Base-by-base conservation (phyloP, 2,797 vertebrate genomes). In the Capromys pilorides region DNA sequence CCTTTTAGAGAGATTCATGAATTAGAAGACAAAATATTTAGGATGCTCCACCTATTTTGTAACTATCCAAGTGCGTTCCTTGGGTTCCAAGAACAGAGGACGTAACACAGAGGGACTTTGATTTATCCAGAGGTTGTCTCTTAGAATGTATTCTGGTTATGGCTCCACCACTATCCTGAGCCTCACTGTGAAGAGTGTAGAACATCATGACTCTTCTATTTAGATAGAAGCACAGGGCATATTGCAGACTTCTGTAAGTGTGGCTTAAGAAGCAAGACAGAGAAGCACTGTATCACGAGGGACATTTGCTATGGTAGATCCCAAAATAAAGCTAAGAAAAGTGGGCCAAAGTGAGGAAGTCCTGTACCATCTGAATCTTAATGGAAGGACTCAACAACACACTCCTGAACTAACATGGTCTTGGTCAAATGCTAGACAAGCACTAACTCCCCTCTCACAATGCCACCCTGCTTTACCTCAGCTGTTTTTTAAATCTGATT, bases 1-100 rank as follows among this genome's bases (percentile, higher is more conserved):
- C 80, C 54, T 88, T 78, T 41, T 36, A 4, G 61, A 89, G 6
- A 92, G 22, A 51, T 18, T 62, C n/a, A 77, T 39, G 54, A n/a
- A 79, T 57, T 19, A 86, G 91, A 87, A 81, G 80, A 69, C 59
- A 84, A 69, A 79, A 89, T 84, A 13, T 89, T 80, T 2, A 87
- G 7, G 18, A 64, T 8, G 22, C 3, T 31, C 28, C 59, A 81
- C 22, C 88, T 64, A 67, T 73, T 54, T 88, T 89, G 31, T 57
- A 71, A 80, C 77, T 80, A 54, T 7, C 64, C 51, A 95, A 45
- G 61, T 82, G 36, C 49, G 28, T 41, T 51, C 36, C 18, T 39
- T 82, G 45, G 77, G 57, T 86, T 80, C 86, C 28, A 90, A 71
- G 26, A 95, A 84, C 1, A 86, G 59, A 33, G 3, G 4, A 13